These are phyloP conservation scores for Pseudomyrmex sp. DNA, from an alignment of 1,140 invertebrate species.

Conservation along the genomic window DNA sequence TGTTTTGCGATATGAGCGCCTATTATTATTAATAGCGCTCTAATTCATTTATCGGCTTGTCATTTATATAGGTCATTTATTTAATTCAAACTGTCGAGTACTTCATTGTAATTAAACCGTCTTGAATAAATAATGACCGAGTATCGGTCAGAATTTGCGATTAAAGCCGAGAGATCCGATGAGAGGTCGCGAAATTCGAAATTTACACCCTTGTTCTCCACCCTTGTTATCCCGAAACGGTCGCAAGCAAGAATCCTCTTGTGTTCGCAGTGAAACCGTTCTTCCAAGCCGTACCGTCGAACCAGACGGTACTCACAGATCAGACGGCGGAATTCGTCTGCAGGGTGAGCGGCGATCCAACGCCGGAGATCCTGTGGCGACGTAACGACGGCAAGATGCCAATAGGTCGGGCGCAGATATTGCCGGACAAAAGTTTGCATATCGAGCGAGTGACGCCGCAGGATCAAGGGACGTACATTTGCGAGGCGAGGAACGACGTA, in stretches of 20 bases:
- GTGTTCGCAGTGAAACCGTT: slow-evolving; percentile 93
- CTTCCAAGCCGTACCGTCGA: slow-evolving; percentile 93
- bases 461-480: slow-evolving; percentile 94
- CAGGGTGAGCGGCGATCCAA: slow-evolving; percentile 95
- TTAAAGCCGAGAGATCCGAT: slow-evolving; percentile 13
- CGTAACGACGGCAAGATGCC: slow-evolving; percentile 94
- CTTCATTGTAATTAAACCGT: background rate
- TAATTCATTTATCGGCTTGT: background rate
- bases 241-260: slow-evolving; percentile 62
- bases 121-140: slow-evolving; percentile 35
- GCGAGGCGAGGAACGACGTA: slow-evolving; percentile 92
- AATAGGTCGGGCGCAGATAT: slow-evolving; percentile 89
- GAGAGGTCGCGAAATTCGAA: slow-evolving; percentile 45
- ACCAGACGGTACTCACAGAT: slow-evolving; percentile 92
- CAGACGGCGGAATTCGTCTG: slow-evolving; percentile 95
- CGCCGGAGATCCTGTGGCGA: slow-evolving; percentile 94
- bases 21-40: background rate
- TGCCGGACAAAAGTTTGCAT: slow-evolving; percentile 91
- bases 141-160: background rate
- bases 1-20: background rate
- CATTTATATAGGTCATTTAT: background rate
- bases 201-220: background rate
- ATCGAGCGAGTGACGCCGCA: slow-evolving; percentile 90
- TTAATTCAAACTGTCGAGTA: background rate
- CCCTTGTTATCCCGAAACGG: background rate